Evolutionary conservation across 2,888 invertebrate species (phyloP).

Genomic region (Scrobipalpa costella): DNA sequence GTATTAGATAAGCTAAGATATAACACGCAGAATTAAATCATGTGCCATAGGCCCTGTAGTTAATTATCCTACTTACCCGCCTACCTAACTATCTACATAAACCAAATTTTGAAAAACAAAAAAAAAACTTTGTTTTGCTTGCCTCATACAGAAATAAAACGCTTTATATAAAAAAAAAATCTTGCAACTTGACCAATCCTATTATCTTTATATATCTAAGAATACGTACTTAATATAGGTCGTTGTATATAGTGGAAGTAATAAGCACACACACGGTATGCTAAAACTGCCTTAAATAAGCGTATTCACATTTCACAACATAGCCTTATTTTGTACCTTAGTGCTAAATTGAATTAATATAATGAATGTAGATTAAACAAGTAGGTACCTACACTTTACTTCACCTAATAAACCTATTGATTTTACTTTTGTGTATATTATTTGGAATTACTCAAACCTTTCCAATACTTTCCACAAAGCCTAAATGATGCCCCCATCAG

Average conservation of each 20-base stretch:
- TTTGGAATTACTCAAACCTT: not conserved
- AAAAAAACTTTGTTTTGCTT: conserved; percentile 37
- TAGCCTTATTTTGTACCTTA: conserved; percentile 79
- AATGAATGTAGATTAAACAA: conserved; percentile 46
- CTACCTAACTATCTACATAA: not conserved
- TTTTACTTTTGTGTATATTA: conserved; percentile 31
- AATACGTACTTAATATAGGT: conserved; percentile 41
- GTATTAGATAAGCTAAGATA: too few species aligned
- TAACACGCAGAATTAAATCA: too few species aligned
- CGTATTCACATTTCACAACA: conserved; percentile 74
- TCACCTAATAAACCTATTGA: conserved; percentile 54
- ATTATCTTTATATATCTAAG: conserved; percentile 48
- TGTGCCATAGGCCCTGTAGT: too few species aligned
- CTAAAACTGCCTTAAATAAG: conserved; percentile 75
- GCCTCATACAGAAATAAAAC: conserved; percentile 54
- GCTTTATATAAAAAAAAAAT: conserved; percentile 60
- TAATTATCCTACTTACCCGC: too few species aligned
- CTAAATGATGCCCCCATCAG: too few species aligned
- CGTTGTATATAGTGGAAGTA: conserved; percentile 58
- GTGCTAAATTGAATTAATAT: conserved; percentile 35
- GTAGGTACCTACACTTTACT: conserved; percentile 50
- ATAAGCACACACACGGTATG: conserved; percentile 64
- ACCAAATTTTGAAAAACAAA: not conserved
- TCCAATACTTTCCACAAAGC: too few species aligned
- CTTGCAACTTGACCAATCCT: conserved; percentile 70